Evolutionary conservation across 2,797 vertebrate species (phyloP), one percentile per base, ranked within the genome.

Genomic region (Eleutherodactylus coqui): DNA sequence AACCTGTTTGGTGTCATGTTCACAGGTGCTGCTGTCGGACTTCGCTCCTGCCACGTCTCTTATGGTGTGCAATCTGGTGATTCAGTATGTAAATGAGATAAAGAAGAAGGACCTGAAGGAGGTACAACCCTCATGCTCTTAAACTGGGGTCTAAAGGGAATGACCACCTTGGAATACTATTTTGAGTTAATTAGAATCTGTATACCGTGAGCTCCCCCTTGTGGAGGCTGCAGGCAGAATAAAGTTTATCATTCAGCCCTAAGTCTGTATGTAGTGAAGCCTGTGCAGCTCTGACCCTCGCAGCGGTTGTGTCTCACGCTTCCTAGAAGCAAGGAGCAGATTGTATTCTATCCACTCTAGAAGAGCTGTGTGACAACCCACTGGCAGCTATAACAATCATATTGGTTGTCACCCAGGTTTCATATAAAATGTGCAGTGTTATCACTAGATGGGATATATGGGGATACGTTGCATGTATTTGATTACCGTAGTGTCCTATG

Each of bases 41-140:
- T 95, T 94, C 0, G 92, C 90, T 0, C 94, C 95, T 4, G 0
- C 69, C 0, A 76, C 21, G 0, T 89, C 84, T 0, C 94, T 95
- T 5, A 85, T 91, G 89, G 92, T 96, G 69, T 95, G 95, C 0
- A 2, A 17, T 0, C 84, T 96, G 78, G 92, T 96, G 62, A 88
- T 93, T 70, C 94, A 93, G 36, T 96, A 95, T 47, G 94, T 95
- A 83, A 91, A 90, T 0, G 95, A 95, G 86, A 94, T 96, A 64
- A 95, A 96, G 90, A 92, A 49, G 0, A 88, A 93, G 84, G 95
- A 95, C 29, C 88, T 96, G 77, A 85, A n/a, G 0, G 94, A 96
- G 94, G 95, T 96, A 34, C 79, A 73, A 24, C n/a, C 0, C 32
- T 49, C 45, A 1, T 29, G 16, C 10, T 27, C 13, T 17, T 13